Evolutionary conservation across 2,797 vertebrate genomes (phyloP).

Genomic region (Dendrocincla tyrannina): DNA sequence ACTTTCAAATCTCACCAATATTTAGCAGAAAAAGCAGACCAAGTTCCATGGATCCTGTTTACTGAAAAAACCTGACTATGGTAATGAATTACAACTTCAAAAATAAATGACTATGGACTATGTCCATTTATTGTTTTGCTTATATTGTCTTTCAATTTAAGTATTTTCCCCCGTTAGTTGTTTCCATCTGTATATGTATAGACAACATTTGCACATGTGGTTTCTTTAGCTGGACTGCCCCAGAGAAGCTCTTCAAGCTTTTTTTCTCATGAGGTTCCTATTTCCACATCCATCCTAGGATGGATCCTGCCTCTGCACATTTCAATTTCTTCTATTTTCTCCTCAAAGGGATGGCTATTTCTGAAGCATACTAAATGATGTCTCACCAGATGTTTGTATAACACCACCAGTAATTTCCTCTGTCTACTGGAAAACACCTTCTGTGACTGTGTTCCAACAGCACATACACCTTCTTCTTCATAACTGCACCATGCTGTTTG

Average conservation of each 20-base stretch:
- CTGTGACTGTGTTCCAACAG: background rate
- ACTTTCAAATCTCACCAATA: background rate
- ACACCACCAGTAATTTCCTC: background rate
- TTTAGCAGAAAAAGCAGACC: background rate
- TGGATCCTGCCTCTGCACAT: background rate
- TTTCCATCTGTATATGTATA: background rate
- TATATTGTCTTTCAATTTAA: background rate
- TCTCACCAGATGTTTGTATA: background rate
- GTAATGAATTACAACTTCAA: background rate
- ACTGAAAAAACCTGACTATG: background rate
- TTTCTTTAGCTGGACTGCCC: background rate
- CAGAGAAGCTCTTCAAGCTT: background rate
- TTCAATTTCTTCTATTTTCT: background rate
- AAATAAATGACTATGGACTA: background rate
- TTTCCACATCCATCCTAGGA: background rate
- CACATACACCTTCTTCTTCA: background rate
- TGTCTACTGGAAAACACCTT: background rate
- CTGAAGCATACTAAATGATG: background rate
- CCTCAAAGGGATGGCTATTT: background rate
- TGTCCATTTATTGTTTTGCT: background rate
- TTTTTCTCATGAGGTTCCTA: background rate
- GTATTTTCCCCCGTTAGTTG: background rate
- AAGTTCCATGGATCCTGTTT: background rate
- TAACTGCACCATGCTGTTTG: accelerated
- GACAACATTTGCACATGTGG: background rate